Evolutionary conservation across 2,797 vertebrate genomes (phyloP).

Genomic region (Austrolebias charrua): DNA sequence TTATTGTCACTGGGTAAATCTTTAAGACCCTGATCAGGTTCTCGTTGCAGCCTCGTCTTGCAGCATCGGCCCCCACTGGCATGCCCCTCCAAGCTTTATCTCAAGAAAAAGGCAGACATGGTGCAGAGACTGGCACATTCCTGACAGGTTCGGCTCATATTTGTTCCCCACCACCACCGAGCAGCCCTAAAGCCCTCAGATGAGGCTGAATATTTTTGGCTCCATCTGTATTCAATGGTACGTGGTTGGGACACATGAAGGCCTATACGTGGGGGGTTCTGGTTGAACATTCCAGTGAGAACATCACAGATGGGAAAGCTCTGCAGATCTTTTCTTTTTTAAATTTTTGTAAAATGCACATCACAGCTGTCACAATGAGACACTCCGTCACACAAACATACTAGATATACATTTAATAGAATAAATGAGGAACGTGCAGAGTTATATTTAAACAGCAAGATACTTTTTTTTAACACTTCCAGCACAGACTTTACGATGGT

Average conservation of each 20-base stretch:
- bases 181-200: conserved; percentile 56
- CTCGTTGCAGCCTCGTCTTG: conserved; percentile 64
- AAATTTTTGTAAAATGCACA: background rate
- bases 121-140: conserved; percentile 69
- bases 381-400: background rate
- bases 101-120: conserved; percentile 56
- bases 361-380: background rate
- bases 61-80: conserved; percentile 53
- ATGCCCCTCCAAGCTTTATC: conserved; percentile 38
- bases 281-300: conserved; percentile 61
- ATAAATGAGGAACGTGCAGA: conserved; percentile 6
- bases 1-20: conserved; percentile 59
- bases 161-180: conserved; percentile 59
- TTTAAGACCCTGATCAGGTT: conserved; percentile 68
- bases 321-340: conserved; percentile 14
- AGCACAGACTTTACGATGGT: too few relatives aligned
- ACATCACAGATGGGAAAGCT: conserved; percentile 45
- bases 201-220: conserved; percentile 48
- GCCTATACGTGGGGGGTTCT: conserved; percentile 41
- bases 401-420: background rate
- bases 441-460: background rate
- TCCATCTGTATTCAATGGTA: conserved; percentile 71
- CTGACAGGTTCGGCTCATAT: conserved; percentile 66
- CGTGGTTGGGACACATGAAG: conserved; percentile 52
- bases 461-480: too few relatives aligned